Conservation (phyloP, 1,140 invertebrate species). For the Zaprionus tsacasi region DNA sequence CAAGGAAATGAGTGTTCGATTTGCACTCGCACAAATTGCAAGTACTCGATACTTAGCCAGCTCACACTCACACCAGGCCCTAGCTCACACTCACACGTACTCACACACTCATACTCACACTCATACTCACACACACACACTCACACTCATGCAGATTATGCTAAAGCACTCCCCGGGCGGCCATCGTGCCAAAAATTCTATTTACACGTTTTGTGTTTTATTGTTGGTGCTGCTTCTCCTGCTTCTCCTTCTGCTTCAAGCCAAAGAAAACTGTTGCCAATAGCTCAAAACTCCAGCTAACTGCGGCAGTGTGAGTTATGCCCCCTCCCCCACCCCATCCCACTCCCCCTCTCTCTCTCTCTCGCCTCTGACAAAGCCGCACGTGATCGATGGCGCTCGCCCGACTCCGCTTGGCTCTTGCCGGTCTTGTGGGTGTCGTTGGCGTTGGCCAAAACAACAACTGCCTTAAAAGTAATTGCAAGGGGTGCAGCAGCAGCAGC, state of each 20-base stretch:
- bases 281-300: constrained; percentile 72
- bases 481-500: constrained; percentile 63
- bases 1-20: constrained; percentile 31
- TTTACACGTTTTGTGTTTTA: constrained; percentile 84
- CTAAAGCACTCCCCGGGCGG: constrained; percentile 81
- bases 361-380: constrained; percentile 65
- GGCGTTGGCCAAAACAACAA: constrained; percentile 44
- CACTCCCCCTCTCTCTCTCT: neutral
- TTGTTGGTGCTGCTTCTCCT: constrained; percentile 57
- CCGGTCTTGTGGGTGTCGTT: constrained; percentile 73
- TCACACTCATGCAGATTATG: constrained; percentile 79
- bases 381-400: constrained; percentile 74
- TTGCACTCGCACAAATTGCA: constrained; percentile 55
- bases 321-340: neutral
- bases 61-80: constrained; percentile 14
- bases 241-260: neutral
- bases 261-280: constrained; percentile 65
- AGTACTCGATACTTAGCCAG: constrained; percentile 42
- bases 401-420: constrained; percentile 22
- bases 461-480: constrained; percentile 78
- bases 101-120: constrained; percentile 16
- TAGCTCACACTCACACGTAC: neutral
- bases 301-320: constrained; percentile 1
- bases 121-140: constrained; percentile 20
- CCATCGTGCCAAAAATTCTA: constrained; percentile 83